Percentiles rank a stretch among this genome's conserved stretches.
Conservation (phyloP, 2,113 vertebrate genomes). For the Oncorhynchus tshawytscha region DNA sequence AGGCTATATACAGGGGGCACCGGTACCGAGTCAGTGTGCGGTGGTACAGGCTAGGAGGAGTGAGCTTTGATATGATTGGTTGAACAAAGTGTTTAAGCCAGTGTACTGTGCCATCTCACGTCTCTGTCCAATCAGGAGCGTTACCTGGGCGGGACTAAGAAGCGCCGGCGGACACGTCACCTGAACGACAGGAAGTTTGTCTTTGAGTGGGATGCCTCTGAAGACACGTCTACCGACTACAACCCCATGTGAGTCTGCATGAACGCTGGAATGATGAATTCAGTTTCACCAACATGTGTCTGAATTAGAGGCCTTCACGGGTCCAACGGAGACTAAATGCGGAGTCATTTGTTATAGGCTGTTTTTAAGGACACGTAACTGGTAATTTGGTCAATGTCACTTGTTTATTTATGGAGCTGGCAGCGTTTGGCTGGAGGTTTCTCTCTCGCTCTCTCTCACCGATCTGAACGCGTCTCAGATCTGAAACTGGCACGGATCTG, state of each 20-base stretch:
- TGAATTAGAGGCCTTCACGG: no score
- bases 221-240: conserved; percentile 95
- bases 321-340: no score
- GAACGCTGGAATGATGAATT: not conserved
- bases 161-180: conserved; percentile 90
- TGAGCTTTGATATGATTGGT: not conserved
- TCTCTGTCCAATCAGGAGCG: conserved; percentile 79
- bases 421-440: not conserved
- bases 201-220: conserved; percentile 97
- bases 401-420: no score
- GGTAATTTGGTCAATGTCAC: no score
- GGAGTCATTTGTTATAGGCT: no score
- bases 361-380: no score
- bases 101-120: not conserved
- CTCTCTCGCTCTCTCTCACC: not conserved
- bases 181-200: conserved; percentile 98
- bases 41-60: no score
- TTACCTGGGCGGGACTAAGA: conserved; percentile 93
- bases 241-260: conserved; percentile 87
- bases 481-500: no score
- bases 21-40: no score
- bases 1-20: no score
- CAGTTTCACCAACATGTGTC: not conserved
- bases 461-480: no score
- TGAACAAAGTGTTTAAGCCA: not conserved